Evolutionary conservation across 2,888 invertebrate species (phyloP), one percentile per base, ranked within the genome.

Genomic region (Dexiosoma caninum): DNA sequence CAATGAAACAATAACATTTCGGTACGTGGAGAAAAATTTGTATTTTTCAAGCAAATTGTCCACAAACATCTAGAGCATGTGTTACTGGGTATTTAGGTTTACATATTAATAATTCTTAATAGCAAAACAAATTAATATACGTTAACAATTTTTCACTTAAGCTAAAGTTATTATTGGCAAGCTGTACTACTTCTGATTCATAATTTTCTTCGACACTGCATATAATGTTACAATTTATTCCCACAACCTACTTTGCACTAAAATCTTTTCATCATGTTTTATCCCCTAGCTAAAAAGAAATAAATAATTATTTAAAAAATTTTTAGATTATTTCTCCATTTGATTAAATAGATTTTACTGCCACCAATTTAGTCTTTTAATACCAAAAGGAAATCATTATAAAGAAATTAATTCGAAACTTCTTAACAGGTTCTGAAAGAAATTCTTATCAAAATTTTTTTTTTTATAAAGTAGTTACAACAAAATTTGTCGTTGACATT

Each of bases 341-440:
- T 12, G 27, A n/a, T 14, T 27, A 53, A 53, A 27, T 16, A 16
- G 9, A 32, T 30, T 9, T 19, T 5, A 19, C 1, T 14, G 51
- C 51, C 3, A 9, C 1, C 30, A 14, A 16, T 51, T n/a, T 1
- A 44, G 9, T 0, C 9, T 9, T 19, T 19, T 6, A 23, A 2
- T 12, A 49, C 21, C n/a, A 23, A 66, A 51, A 53, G 51, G 37
- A 66, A 66, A 40, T 40, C 27, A 53, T 40, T 37, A 37, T 23
- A 51, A 21, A 44, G 12, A 12, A n/a, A 12, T 37, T 4, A 37
- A 9, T 1, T 35, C 10, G 8, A 19, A 32, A 55, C 0, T 16
- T 6, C 19, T 23, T 14, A 40, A 40, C 57, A 59, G 23, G 9
- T 40, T 59, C 9, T 40, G 23, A 35, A 37, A 55, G 4, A 5